phyloP scores from a whole-genome alignment of 1,140 invertebrate species.

The Meteorus sp. region DNA sequence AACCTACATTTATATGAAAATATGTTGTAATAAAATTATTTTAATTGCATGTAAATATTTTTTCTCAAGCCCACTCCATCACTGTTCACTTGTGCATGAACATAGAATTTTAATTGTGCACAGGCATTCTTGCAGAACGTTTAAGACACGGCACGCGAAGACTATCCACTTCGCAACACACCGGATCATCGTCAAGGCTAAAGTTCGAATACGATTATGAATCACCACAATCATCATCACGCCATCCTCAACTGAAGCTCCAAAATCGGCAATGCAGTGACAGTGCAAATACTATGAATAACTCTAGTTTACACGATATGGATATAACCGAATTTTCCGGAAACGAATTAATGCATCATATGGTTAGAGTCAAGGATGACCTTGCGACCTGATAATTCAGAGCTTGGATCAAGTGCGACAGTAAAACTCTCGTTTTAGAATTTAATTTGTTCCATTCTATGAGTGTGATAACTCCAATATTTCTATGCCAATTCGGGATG shows the following conservation, averaged over 20 bases:
- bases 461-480: too few relatives aligned
- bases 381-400: too few relatives aligned
- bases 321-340: slow-evolving; percentile 68
- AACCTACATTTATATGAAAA: slow-evolving; percentile 1
- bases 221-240: slow-evolving; percentile 1
- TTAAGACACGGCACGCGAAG: slow-evolving; percentile 37
- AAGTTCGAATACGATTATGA: neutral
- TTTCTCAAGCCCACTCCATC: neutral
- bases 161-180: slow-evolving; percentile 38
- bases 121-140: slow-evolving; percentile 41
- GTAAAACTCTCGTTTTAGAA: too few relatives aligned
- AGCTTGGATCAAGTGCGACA: too few relatives aligned
- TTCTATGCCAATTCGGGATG: too few relatives aligned
- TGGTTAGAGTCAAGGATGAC: too few relatives aligned
- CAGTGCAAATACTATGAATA: slow-evolving; percentile 65
- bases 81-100: neutral
- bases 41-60: neutral
- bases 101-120: neutral
- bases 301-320: slow-evolving; percentile 71
- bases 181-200: slow-evolving; percentile 1
- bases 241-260: slow-evolving; percentile 32
- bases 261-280: slow-evolving; percentile 46
- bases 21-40: neutral
- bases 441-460: too few relatives aligned
- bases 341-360: too few relatives aligned